These are phyloP conservation scores for Acheta domesticus DNA, from an alignment of 2,888 invertebrate species.

Conservation along the genomic window DNA sequence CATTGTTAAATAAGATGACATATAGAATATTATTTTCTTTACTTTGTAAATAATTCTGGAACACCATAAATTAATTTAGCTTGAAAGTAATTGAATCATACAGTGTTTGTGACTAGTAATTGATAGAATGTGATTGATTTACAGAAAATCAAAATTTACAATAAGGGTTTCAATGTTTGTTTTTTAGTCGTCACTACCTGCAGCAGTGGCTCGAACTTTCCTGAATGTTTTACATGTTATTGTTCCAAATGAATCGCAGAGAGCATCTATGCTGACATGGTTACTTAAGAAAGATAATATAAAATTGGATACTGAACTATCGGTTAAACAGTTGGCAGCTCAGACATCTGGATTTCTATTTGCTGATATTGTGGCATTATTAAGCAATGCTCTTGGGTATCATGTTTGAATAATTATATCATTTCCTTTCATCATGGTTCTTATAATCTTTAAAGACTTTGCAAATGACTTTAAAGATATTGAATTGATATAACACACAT, in stretches of 20 bases:
- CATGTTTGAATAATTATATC: slow-evolving; percentile 35
- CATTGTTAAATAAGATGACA: too few relatives aligned
- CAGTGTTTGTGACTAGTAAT: too few relatives aligned
- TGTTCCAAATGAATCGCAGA: slow-evolving; percentile 57
- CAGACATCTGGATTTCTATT: slow-evolving; percentile 62
- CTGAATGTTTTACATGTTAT: slow-evolving; percentile 64
- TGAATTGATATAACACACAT: slow-evolving; percentile 37
- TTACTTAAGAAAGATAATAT: slow-evolving; percentile 51
- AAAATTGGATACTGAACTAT: slow-evolving; percentile 34
- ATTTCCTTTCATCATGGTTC: neutral
- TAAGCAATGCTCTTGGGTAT: slow-evolving; percentile 59
- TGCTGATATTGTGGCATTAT: slow-evolving; percentile 69
- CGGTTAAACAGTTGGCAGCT: slow-evolving; percentile 37
- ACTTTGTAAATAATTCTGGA: too few relatives aligned
- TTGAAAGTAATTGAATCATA: too few relatives aligned
- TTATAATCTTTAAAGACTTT: too few relatives aligned
- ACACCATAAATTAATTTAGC: too few relatives aligned
- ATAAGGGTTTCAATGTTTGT: neutral
- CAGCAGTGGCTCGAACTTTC: slow-evolving; percentile 65
- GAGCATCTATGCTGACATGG: slow-evolving; percentile 66
- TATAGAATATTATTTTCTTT: too few relatives aligned
- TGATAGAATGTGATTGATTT: too few relatives aligned
- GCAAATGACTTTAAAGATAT: slow-evolving; percentile 46
- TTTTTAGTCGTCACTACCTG: slow-evolving; percentile 49
- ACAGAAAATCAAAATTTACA: too few relatives aligned